phyloP scores from a whole-genome alignment of 2,888 invertebrate species.

The Lepidocyrtinus sp. region DNA sequence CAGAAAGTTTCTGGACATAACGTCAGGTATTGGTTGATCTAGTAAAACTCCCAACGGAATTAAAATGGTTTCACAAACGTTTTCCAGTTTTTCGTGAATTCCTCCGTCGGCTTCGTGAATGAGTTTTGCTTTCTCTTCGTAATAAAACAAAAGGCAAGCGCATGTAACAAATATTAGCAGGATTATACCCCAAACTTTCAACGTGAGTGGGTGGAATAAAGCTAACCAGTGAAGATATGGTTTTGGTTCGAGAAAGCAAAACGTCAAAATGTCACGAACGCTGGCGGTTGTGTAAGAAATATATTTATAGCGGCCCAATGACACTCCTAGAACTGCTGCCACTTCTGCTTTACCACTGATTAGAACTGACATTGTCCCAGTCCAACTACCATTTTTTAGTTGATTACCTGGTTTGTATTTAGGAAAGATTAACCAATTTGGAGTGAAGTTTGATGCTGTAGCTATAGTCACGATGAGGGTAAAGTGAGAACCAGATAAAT shows the following conservation, averaged over 20 bases:
- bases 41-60: conserved; percentile 38
- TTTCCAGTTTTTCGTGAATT: conserved; percentile 11
- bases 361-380: conserved; percentile 38
- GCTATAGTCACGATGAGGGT: no score
- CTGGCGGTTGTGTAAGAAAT: conserved; percentile 23
- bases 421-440: no score
- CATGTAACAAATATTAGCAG: conserved; percentile 20
- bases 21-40: conserved; percentile 27
- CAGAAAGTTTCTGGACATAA: neutral
- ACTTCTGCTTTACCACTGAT: conserved; percentile 28
- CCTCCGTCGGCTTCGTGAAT: neutral
- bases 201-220: conserved; percentile 26
- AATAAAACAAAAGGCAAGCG: neutral
- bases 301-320: conserved; percentile 12
- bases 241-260: conserved; percentile 31
- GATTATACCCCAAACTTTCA: conserved; percentile 30
- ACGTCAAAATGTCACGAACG: conserved; percentile 30
- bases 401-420: conserved; percentile 1
- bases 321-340: conserved; percentile 29
- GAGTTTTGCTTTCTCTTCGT: neutral
- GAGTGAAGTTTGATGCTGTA: no score
- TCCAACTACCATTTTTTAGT: conserved; percentile 52
- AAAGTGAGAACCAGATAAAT: no score
- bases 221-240: conserved; percentile 20
- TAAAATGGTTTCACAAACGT: conserved; percentile 25